Evolutionary conservation across 30 jellyfish, hydroid and myxozoan species (phyloP), one percentile per base, ranked within the genome.

Genomic region (Pseudorhiza aurosa): DNA sequence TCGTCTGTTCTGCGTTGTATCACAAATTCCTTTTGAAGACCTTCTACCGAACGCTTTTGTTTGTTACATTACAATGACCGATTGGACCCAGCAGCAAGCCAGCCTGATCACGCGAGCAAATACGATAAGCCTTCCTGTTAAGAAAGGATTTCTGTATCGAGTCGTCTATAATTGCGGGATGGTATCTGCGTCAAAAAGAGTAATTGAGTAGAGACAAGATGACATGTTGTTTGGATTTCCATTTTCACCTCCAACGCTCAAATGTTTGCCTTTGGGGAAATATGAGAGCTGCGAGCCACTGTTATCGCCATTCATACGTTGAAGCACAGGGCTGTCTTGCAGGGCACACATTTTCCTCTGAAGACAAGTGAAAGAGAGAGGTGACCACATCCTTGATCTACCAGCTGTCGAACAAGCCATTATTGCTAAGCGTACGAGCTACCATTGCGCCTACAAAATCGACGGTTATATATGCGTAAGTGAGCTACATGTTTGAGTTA

Each of bases 191-290:
- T 32, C 77, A 64, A 64, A 64, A 37, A 42, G 36, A 29, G 60
- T 22, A 64, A 64, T 64, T 42, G 77, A 33, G 77, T 31, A 64
- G 50, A 33, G 58, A 35, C 77, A 64, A 5, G 40, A 36, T 33
- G 77, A 64, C 35, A 58, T 64, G 36, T 64, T 64, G 77, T 64
- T 64, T 64, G 77, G 77, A 64, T 64, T 35, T 64, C 17, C 77
- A 19, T 35, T 32, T 56, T 42, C n/a, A 35, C 35, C 58, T 30
- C 39, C 59, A 32, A 64, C 19, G 77, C 77, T 32, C 58, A 9
- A 53, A 26, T 36, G 58, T 33, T 64, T 31, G 58, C 6, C 60
- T 4, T 10, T 58, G 26, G 18, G 57, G 77, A 64, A 64, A 64
- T 35, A 6, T 35, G 77, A 64, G 58, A 64, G 18, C 58, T 4